These are phyloP conservation scores for Cyphomyrmex costatus DNA, from an alignment of 1,140 invertebrate genomes.

Conservation along the genomic window DNA sequence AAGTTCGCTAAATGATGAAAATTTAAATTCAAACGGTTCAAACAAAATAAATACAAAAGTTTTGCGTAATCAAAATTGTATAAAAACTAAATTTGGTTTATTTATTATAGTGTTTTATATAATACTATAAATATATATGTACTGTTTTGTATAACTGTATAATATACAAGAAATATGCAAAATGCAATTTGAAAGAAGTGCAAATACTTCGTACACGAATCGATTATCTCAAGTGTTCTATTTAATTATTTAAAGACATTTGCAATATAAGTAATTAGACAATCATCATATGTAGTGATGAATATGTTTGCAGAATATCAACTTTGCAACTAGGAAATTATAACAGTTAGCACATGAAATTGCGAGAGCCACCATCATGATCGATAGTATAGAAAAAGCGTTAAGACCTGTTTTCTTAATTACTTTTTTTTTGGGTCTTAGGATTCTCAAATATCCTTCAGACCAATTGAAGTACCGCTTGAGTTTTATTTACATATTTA, in stretches of 20 bases:
- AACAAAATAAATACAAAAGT: too few species aligned
- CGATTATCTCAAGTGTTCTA: not conserved
- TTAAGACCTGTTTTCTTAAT: not conserved
- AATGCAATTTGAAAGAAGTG: not conserved
- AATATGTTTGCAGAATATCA: not conserved
- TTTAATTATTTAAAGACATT: not conserved
- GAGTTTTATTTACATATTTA: constrained; percentile 1
- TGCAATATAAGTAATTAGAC: constrained; percentile 4
- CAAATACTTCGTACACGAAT: not conserved
- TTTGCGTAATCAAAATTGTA: too few species aligned
- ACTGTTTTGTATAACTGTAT: too few species aligned
- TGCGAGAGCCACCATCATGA: not conserved
- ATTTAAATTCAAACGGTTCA: too few species aligned
- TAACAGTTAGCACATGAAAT: not conserved
- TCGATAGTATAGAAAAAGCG: not conserved
- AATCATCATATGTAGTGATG: not conserved
- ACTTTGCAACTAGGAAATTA: not conserved
- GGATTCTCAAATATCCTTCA: not conserved
- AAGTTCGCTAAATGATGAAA: too few species aligned
- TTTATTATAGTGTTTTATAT: too few species aligned
- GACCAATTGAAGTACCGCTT: not conserved
- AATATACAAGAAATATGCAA: not conserved
- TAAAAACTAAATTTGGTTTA: too few species aligned
- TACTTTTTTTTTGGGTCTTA: not conserved
- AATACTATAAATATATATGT: too few species aligned